A percentile compares a stretch with the other conserved stretches of the same genome.
phyloP scores from a whole-genome alignment of 1,140 invertebrate genomes.

The Araneus ventricosus region DNA sequence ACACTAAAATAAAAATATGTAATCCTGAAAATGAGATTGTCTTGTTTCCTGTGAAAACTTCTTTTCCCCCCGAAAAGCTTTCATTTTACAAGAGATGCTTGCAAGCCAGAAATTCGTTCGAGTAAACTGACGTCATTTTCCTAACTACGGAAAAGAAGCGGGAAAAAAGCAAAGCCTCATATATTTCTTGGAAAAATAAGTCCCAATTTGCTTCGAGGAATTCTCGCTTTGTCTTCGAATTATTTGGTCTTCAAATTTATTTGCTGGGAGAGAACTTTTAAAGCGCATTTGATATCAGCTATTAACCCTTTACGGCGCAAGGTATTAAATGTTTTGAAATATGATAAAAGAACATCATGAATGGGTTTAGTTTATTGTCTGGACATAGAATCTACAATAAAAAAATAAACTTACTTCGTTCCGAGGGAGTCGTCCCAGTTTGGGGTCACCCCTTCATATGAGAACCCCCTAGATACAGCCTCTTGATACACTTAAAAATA shows the following conservation, averaged over 20 bases:
- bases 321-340: no score
- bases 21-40: not conserved
- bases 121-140: not conserved
- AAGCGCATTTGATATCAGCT: not conserved
- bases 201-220: not conserved
- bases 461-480: no score
- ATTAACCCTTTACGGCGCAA: no score
- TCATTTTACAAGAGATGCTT: not conserved
- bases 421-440: no score
- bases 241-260: no score
- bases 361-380: no score
- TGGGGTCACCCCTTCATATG: no score
- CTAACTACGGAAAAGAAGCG: not conserved
- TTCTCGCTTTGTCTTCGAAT: not conserved
- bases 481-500: no score
- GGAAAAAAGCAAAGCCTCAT: not conserved
- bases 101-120: not conserved
- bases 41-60: not conserved
- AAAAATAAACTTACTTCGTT: no score
- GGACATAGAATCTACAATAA: no score
- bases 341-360: no score
- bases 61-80: not conserved
- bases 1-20: no score
- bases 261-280: not conserved
- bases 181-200: not conserved